Evolutionary conservation across 2,888 invertebrate genomes (phyloP), one percentile per base, ranked within the genome.

Genomic region (Opisthograptis luteolata): DNA sequence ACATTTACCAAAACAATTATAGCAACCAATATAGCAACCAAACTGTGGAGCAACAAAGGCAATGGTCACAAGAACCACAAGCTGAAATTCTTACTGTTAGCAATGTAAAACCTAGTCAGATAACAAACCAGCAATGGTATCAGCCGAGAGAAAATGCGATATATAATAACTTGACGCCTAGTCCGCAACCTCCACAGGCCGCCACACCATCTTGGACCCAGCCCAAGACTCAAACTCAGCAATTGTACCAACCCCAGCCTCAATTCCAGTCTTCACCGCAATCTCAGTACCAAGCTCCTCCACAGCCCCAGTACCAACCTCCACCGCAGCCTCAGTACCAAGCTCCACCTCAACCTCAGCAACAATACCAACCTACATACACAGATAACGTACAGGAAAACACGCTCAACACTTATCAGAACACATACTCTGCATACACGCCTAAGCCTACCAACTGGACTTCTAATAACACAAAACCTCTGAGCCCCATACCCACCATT

Each of bases 71-170:
- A 58, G 89, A 89, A 58, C 90, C 90, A 8, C 83, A 87, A 56
- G 83, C 88, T 3, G 90, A 90, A 66, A 81, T 90, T 24, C 62
- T 90, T 1, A 83, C 74, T 13, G 83, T 85, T 1, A 87, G 86
- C 50, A 90, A 90, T 54, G 84, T 90, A 0, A 90, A 90, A 53
- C 90, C 90, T 1, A 90, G 90, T 60, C 73, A 74, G 7, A 86
- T 90, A 15, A 84, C 81, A 5, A 89, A 88, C 47, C 84, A 86
- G 44, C 86, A 89, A 55, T 90, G 90, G 90, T 90, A 84, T 49
- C 87, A 88, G 62, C 84, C 86, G 25, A 80, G 71, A 52, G 83
- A 84, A 42, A 83, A 83, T 51, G 60, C 65, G 8, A 61, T 76
- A 42, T 81, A 79, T 40, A 84, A 84, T 55, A 82, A 82, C 47